Evolutionary conservation across 2,797 vertebrate species (phyloP).

Genomic region (Rachycentron canadum): DNA sequence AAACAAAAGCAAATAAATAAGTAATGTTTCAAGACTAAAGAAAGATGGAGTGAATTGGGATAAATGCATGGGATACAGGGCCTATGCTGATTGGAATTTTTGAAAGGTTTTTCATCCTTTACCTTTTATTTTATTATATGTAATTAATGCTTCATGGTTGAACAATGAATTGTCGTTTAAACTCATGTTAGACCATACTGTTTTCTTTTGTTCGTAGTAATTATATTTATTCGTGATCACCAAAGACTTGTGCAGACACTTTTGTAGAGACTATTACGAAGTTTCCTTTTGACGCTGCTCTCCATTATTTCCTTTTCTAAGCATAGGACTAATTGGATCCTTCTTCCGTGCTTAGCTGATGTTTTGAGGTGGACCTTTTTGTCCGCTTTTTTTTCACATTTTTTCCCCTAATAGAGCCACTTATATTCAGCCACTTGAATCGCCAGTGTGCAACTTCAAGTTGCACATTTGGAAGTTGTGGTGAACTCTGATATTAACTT

Average conservation of each 20-base stretch:
- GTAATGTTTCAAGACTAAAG: not conserved
- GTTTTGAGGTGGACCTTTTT: constrained; percentile 66
- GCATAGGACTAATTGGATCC: constrained; percentile 78
- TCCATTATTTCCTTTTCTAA: constrained; percentile 72
- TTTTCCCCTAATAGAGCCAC: constrained; percentile 49
- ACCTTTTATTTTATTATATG: constrained; percentile 62
- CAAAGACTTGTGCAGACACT: constrained; percentile 67
- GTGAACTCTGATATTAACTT: constrained; percentile 25
- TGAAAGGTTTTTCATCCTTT: constrained; percentile 49
- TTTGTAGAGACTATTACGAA: constrained; percentile 71
- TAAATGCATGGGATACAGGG: constrained; percentile 18
- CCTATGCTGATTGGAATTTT: constrained; percentile 37
- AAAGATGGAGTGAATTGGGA: not conserved
- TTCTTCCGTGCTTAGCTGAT: constrained; percentile 46
- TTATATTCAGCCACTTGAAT: constrained; percentile 46
- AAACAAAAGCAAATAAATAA: not conserved
- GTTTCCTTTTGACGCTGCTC: constrained; percentile 66
- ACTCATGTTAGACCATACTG: constrained; percentile 61
- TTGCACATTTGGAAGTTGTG: constrained; percentile 25
- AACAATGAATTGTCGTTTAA: constrained; percentile 72
- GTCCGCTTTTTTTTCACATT: constrained; percentile 28
- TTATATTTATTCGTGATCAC: constrained; percentile 81
- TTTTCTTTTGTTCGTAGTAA: constrained; percentile 79
- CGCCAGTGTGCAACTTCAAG: constrained; percentile 31
- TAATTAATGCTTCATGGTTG: constrained; percentile 76